phyloP scores from a whole-genome alignment of 2,797 vertebrate genomes.

The Chromobotia macracanthus region DNA sequence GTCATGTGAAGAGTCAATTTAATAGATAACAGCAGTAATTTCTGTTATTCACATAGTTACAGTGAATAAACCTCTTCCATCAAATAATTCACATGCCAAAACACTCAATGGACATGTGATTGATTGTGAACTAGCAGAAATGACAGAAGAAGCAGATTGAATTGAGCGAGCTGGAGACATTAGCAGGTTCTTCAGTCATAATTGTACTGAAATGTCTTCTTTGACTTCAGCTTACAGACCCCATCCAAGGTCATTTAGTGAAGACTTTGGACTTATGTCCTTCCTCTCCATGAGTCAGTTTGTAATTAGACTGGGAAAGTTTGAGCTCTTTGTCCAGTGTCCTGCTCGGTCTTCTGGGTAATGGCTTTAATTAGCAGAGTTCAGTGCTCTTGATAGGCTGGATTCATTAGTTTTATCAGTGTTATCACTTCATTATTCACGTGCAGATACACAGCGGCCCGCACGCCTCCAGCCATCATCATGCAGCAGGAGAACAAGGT shows the following conservation, averaged over 20 bases:
- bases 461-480: not conserved
- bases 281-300: not conserved
- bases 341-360: slow-evolving; percentile 50
- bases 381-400: slow-evolving; percentile 56
- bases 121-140: slow-evolving; percentile 17
- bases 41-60: not conserved
- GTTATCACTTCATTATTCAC: slow-evolving; percentile 59
- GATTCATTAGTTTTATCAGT: slow-evolving; percentile 67
- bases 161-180: not conserved
- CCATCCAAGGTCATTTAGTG: not conserved
- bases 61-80: slow-evolving; percentile 6
- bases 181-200: not conserved
- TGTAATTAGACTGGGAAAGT: not conserved
- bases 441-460: slow-evolving; percentile 61
- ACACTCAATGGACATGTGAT: not conserved
- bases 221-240: not conserved
- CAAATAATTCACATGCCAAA: not conserved
- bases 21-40: not conserved
- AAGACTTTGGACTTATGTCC: not conserved
- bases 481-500: not conserved
- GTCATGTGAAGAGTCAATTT: not conserved
- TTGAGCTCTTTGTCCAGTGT: slow-evolving; percentile 11
- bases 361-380: slow-evolving; percentile 61
- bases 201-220: slow-evolving; percentile 5
- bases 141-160: not conserved